Percentiles rank a stretch among this genome's conserved stretches.
These are phyloP conservation scores for Momotus momota DNA, from an alignment of 2,797 vertebrate species.

Conservation along the genomic window DNA sequence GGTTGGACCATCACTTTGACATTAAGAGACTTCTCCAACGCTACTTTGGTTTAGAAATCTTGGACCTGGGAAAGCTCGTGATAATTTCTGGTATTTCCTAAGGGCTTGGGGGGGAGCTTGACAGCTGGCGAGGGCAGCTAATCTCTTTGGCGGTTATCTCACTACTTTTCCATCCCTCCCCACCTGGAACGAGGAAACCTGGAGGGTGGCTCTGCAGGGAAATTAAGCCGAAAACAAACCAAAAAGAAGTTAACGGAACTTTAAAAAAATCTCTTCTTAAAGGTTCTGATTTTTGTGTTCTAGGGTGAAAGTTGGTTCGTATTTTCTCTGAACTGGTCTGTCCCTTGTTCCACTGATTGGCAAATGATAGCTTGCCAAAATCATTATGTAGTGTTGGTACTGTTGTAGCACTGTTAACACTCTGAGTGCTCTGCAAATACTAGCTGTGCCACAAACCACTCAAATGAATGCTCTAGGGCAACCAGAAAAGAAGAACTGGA, in stretches of 20 bases:
- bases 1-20: slow-evolving; percentile 71
- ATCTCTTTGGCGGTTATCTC: slow-evolving; percentile 47
- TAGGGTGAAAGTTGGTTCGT: slow-evolving; percentile 57
- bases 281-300: slow-evolving; percentile 73
- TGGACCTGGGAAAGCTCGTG: slow-evolving; percentile 63
- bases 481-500: slow-evolving; percentile 72
- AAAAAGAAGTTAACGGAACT: slow-evolving; percentile 76
- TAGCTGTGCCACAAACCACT: slow-evolving; percentile 73
- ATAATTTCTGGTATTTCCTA: slow-evolving; percentile 71
- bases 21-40: slow-evolving; percentile 75
- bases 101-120: slow-evolving; percentile 65
- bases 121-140: slow-evolving; percentile 63
- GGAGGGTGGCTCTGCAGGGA: slow-evolving; percentile 69
- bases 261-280: slow-evolving; percentile 73
- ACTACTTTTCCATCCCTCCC: slow-evolving; percentile 62
- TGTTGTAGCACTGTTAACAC: slow-evolving; percentile 71
- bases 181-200: slow-evolving; percentile 68
- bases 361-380: slow-evolving; percentile 69
- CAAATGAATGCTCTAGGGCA: slow-evolving; percentile 71
- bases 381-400: slow-evolving; percentile 64
- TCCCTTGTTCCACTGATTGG: slow-evolving; percentile 61
- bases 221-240: slow-evolving; percentile 75
- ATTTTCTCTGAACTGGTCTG: slow-evolving; percentile 62
- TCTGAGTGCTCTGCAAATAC: slow-evolving; percentile 67
- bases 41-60: slow-evolving; percentile 74